Percentiles rank a stretch among this genome's conserved stretches.
Conservation (phyloP, 2,113 vertebrate genomes). For the Poecilia latipinna region DNA sequence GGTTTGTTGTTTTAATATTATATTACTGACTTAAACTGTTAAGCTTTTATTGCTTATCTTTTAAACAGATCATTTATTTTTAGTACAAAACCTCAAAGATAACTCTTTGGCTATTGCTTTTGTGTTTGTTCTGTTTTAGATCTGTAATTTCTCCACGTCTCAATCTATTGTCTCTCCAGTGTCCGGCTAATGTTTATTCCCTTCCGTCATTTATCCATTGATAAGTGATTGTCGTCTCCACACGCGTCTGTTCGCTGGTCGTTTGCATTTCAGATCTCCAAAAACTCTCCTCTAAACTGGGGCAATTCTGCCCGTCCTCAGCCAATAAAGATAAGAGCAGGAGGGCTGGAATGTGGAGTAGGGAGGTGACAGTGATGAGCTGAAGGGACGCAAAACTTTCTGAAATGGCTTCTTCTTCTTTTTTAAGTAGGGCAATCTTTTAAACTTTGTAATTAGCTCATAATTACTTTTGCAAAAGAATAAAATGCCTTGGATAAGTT, state of each 20-base stretch:
- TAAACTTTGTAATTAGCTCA: background rate
- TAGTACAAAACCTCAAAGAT: constrained; percentile 26
- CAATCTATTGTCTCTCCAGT: constrained; percentile 13
- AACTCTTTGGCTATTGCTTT: background rate
- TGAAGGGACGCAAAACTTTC: constrained; percentile 18
- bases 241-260: constrained; percentile 38
- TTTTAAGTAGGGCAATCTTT: background rate
- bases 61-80: constrained; percentile 56
- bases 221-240: constrained; percentile 48
- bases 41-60: constrained; percentile 29
- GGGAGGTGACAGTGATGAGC: constrained; percentile 59
- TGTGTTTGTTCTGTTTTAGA: background rate
- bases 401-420: background rate
- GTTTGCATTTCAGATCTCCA: constrained; percentile 37
- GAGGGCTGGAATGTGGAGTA: constrained; percentile 67
- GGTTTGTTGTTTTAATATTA: too few relatives aligned
- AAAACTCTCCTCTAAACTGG: constrained; percentile 42
- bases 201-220: constrained; percentile 19
- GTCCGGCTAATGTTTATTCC: constrained; percentile 1
- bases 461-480: background rate
- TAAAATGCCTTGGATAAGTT: background rate
- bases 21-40: too few relatives aligned
- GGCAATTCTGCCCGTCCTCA: constrained; percentile 61
- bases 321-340: constrained; percentile 78
- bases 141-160: background rate